These are phyloP conservation scores for Eristalinus sepulchralis DNA, from an alignment of 2,888 invertebrate genomes.

Conservation along the genomic window DNA sequence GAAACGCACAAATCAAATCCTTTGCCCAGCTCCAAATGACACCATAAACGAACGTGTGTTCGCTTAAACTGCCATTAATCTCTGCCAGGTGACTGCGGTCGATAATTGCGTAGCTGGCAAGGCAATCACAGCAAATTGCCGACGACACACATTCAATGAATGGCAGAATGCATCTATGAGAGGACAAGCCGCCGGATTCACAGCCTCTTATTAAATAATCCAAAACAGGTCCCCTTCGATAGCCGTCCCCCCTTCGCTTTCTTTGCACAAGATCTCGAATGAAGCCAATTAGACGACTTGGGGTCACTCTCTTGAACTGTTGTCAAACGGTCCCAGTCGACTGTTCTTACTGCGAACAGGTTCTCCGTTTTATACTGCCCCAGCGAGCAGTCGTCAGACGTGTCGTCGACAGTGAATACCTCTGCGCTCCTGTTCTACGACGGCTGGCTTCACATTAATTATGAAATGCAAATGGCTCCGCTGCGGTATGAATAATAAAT, in stretches of 20 bases:
- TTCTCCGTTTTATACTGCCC: background rate
- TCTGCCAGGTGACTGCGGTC: background rate
- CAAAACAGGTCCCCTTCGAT: background rate
- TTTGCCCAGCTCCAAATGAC: background rate
- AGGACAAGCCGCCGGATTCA: background rate
- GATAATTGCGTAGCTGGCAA: background rate
- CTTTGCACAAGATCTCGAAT: background rate
- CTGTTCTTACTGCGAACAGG: background rate
- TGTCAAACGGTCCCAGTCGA: background rate
- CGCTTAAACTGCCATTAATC: background rate
- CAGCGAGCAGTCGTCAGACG: background rate
- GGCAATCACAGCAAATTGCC: background rate
- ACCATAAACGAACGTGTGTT: background rate
- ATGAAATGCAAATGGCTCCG: slow-evolving; percentile 29
- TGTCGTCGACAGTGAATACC: background rate
- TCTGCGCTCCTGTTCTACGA: background rate
- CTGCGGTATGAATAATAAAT: background rate
- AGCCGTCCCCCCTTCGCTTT: background rate
- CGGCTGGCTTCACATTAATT: slow-evolving; percentile 33
- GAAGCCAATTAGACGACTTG: background rate
- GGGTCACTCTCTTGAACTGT: background rate
- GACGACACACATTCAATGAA: background rate
- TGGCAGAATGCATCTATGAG: background rate
- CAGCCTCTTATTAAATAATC: background rate
- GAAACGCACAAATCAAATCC: background rate